Evolutionary conservation across 2,888 invertebrate species (phyloP).

Genomic region (Nezara viridula): DNA sequence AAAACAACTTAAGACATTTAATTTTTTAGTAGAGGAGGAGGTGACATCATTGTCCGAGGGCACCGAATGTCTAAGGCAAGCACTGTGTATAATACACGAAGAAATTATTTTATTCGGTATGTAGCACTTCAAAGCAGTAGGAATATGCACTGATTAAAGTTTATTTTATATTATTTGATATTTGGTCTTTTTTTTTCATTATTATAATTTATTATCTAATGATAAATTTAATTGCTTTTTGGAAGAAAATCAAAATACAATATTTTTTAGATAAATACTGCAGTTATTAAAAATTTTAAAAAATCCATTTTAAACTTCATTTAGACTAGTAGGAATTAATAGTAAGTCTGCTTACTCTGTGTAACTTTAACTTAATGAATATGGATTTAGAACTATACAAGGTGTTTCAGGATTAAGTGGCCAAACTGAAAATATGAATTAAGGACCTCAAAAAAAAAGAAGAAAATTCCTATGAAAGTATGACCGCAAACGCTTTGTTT

Average conservation of each 20-base stretch:
- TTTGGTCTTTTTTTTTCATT: not conserved
- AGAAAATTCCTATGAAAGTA: too few species aligned
- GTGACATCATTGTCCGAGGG: too few species aligned
- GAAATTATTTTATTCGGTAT: not conserved
- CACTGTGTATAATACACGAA: not conserved
- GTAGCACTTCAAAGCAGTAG: conserved; percentile 37
- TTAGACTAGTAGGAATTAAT: not conserved
- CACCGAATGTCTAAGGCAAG: too few species aligned
- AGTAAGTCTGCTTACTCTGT: too few species aligned
- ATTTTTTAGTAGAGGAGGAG: too few species aligned
- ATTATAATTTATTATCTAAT: not conserved
- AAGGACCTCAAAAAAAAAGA: too few species aligned
- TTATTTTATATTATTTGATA: not conserved
- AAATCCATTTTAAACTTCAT: not conserved
- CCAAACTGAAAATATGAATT: too few species aligned
- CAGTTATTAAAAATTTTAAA: not conserved
- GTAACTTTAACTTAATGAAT: too few species aligned
- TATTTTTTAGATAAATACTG: not conserved
- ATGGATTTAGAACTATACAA: too few species aligned
- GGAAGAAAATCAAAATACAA: conserved; percentile 29
- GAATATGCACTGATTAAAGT: conserved; percentile 19
- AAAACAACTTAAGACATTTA: too few species aligned
- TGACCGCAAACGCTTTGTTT: too few species aligned
- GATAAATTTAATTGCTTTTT: not conserved
- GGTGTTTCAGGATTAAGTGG: too few species aligned